These are phyloP conservation scores for Amblyopsis rosae DNA, from an alignment of 2,113 vertebrate genomes.

Conservation along the genomic window DNA sequence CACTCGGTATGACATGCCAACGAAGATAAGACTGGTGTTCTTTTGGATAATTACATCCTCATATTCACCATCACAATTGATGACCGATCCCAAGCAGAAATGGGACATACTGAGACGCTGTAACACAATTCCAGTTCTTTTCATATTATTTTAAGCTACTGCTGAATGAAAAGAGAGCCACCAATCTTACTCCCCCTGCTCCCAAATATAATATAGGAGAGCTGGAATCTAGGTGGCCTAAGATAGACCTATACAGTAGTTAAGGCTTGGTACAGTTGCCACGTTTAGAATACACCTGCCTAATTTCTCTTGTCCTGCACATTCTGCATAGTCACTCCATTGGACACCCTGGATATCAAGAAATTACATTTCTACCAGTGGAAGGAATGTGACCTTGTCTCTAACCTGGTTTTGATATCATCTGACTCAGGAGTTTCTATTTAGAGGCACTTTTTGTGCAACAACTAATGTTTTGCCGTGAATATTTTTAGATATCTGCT, in stretches of 20 bases:
- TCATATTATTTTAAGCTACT: slow-evolving; percentile 12
- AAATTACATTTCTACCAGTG: slow-evolving; percentile 17
- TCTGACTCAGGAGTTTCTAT: slow-evolving; percentile 23
- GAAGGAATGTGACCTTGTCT: not conserved
- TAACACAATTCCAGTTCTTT: slow-evolving; percentile 28
- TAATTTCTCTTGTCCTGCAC: slow-evolving; percentile 41
- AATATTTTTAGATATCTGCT: slow-evolving; percentile 39
- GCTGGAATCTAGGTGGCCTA: slow-evolving; percentile 12
- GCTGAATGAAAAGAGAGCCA: not conserved
- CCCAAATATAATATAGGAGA: slow-evolving; percentile 31
- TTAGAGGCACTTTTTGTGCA: not conserved
- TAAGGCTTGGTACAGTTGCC: not conserved
- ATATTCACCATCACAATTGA: slow-evolving; percentile 6
- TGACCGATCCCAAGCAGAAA: not conserved
- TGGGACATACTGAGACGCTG: slow-evolving; percentile 30
- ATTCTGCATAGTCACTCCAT: slow-evolving; percentile 12
- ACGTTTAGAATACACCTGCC: slow-evolving; percentile 53
- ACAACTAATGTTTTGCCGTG: slow-evolving; percentile 14
- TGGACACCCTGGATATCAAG: slow-evolving; percentile 33
- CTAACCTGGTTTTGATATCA: slow-evolving; percentile 17
- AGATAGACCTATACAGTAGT: not conserved
- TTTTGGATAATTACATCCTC: no score
- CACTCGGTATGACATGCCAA: no score
- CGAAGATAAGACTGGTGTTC: no score
- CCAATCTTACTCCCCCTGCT: slow-evolving; percentile 6